A percentile compares a stretch with the other conserved stretches of the same genome.
Evolutionary conservation across 2,888 invertebrate species (phyloP).

Genomic region (Muschampia plurimacula): DNA sequence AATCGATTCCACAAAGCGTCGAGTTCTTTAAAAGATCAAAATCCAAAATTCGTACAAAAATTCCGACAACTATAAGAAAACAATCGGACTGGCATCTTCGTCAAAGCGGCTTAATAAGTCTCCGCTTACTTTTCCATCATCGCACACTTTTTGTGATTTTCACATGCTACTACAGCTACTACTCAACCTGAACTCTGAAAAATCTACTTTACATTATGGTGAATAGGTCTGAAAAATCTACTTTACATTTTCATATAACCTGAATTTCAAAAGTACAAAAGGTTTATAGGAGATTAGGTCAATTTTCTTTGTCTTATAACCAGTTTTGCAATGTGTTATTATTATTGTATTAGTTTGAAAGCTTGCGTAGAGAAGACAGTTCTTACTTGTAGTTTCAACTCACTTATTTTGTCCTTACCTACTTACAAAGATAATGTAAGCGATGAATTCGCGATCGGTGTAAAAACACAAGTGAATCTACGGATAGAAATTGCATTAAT

Average conservation of each 20-base stretch:
- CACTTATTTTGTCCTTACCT: conserved; percentile 72
- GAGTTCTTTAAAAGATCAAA: conserved; percentile 49
- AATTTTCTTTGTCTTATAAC: conserved; percentile 27
- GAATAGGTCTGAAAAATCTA: conserved; percentile 43
- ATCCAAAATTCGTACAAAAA: conserved; percentile 54
- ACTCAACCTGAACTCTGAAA: conserved; percentile 40
- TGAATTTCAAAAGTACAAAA: conserved; percentile 17
- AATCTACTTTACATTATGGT: conserved; percentile 41
- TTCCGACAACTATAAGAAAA: conserved; percentile 57
- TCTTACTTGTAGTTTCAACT: conserved; percentile 72
- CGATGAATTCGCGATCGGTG: conserved; percentile 67
- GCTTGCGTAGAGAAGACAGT: conserved; percentile 54
- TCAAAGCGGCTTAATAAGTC: conserved; percentile 70
- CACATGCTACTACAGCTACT: conserved; percentile 37
- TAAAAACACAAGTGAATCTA: conserved; percentile 61
- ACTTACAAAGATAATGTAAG: conserved; percentile 78
- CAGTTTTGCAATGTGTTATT: conserved; percentile 27
- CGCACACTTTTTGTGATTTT: conserved; percentile 63
- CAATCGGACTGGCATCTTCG: conserved; percentile 72
- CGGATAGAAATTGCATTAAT: conserved; percentile 55
- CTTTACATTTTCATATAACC: neutral
- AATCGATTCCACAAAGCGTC: conserved; percentile 24
- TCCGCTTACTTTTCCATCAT: conserved; percentile 77
- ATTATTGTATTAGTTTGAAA: conserved; percentile 10
- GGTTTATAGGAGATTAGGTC: conserved; percentile 36